Conservation (phyloP, 2,797 vertebrate genomes). For the Poeciliopsis infans region DNA sequence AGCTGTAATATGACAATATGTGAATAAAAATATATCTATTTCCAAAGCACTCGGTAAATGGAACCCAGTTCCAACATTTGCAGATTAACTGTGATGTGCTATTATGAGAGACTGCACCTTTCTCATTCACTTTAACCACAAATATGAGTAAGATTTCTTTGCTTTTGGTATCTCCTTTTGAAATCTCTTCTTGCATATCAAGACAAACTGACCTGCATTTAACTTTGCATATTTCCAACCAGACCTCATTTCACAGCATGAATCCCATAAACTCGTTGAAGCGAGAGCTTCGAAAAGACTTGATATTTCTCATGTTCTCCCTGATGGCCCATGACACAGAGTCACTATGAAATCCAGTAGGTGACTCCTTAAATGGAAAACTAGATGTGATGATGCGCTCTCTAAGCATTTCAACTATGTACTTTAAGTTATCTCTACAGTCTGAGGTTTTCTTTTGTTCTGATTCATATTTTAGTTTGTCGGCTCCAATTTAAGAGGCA, state of each 20-base stretch:
- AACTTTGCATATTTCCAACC: conserved; percentile 54
- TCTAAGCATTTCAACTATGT: conserved; percentile 42
- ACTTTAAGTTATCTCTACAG: conserved; percentile 49
- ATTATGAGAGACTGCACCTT: neutral
- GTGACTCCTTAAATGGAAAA: conserved; percentile 58
- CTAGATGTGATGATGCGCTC: conserved; percentile 41
- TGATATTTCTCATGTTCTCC: conserved; percentile 44
- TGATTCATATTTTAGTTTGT: conserved; percentile 34
- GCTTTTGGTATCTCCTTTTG: conserved; percentile 3
- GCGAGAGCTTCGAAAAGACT: conserved; percentile 60
- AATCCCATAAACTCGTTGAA: conserved; percentile 28
- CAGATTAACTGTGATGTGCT: neutral
- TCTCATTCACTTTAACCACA: neutral
- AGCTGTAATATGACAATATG: neutral
- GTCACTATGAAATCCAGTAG: conserved; percentile 61
- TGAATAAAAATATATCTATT: neutral
- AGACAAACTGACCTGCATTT: conserved; percentile 34
- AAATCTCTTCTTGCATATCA: conserved; percentile 16
- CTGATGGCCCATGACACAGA: conserved; percentile 40
- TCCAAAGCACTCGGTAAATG: neutral
- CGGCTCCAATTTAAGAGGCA: conserved; percentile 25
- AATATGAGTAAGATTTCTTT: neutral
- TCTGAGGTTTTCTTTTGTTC: conserved; percentile 39
- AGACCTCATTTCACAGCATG: conserved; percentile 61
- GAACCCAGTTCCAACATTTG: neutral